A percentile compares a stretch with the other conserved stretches of the same genome.
phyloP scores from a whole-genome alignment of 2,113 vertebrate species.

The Oxygymnocypris stewartii region DNA sequence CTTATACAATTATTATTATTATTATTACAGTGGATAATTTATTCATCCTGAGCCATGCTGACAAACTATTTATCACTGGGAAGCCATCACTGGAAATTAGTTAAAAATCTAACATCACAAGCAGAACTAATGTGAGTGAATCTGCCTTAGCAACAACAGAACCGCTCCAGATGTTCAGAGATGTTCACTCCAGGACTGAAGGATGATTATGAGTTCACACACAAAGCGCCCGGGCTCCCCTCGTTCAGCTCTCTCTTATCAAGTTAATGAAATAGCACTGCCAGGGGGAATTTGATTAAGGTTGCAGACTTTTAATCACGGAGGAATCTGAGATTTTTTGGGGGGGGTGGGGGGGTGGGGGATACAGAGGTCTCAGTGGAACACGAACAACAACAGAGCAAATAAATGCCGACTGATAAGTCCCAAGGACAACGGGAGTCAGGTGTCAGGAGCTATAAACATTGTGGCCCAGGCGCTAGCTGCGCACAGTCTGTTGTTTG shows the following conservation, averaged over 20 bases:
- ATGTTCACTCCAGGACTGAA: constrained; percentile 40
- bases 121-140: not conserved
- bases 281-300: constrained; percentile 62
- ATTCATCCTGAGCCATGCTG: constrained; percentile 20
- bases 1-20: constrained; percentile 13
- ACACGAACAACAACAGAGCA: constrained; percentile 62
- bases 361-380: constrained; percentile 24
- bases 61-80: constrained; percentile 10
- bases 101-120: not conserved
- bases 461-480: constrained; percentile 45
- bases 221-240: constrained; percentile 37
- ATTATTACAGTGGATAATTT: constrained; percentile 15
- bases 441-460: constrained; percentile 68
- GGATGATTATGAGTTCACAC: constrained; percentile 51
- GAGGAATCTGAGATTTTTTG: constrained; percentile 46
- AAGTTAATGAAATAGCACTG: constrained; percentile 62
- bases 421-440: constrained; percentile 60
- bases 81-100: not conserved
- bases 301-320: constrained; percentile 53
- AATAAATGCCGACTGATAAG: constrained; percentile 63
- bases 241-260: constrained; percentile 57
- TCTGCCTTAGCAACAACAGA: constrained; percentile 18
- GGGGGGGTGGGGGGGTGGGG: not conserved
- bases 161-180: constrained; percentile 9
- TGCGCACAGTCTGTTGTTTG: constrained; percentile 62